These are phyloP conservation scores for Agonum fuliginosum DNA, from an alignment of 2,888 invertebrate species.

Conservation along the genomic window DNA sequence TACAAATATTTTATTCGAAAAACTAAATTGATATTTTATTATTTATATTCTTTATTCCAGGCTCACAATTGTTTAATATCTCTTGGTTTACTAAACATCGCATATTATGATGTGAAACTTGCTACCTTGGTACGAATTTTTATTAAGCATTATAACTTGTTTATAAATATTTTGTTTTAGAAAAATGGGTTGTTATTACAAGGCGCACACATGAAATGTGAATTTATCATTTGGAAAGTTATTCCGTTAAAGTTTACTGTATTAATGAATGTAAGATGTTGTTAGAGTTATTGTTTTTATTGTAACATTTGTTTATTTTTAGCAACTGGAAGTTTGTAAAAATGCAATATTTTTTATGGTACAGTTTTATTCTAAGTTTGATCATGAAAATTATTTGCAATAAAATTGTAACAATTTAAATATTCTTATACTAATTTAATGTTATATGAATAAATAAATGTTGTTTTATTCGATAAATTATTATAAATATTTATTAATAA, in stretches of 20 bases:
- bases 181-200: no score
- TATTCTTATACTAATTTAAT: no score
- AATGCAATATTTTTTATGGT: not conserved
- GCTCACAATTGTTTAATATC: not conserved
- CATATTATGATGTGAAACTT: not conserved
- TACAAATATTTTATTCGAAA: no score
- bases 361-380: not conserved
- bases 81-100: not conserved
- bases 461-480: no score
- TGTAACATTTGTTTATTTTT: not conserved
- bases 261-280: not conserved
- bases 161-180: not conserved
- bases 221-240: not conserved
- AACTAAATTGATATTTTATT: no score
- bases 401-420: no score
- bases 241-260: not conserved
- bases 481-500: no score
- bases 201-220: not conserved
- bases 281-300: not conserved
- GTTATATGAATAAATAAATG: no score
- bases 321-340: not conserved
- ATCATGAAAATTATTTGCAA: no score
- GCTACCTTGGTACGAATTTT: not conserved
- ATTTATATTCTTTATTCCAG: not conserved
- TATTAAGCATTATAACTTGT: not conserved